Evolutionary conservation across 2,888 invertebrate genomes (phyloP).

Genomic region (Leptothorax acervorum): DNA sequence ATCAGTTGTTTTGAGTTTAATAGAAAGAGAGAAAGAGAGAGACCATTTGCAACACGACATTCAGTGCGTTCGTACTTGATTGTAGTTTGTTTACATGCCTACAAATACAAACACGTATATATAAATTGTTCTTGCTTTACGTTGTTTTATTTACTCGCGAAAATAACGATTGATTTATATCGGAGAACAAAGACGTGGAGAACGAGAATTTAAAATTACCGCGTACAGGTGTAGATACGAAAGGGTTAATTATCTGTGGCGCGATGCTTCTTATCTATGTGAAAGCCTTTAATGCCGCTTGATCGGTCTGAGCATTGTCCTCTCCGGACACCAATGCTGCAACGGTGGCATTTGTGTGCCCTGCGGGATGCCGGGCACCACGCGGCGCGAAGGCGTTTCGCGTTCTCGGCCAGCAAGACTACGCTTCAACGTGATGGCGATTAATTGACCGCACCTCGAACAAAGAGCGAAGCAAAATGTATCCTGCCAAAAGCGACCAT

Average conservation of each 20-base stretch:
- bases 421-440: slow-evolving; percentile 39
- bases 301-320: slow-evolving; percentile 26
- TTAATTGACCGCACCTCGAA: slow-evolving; percentile 55
- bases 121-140: not conserved
- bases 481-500: not conserved
- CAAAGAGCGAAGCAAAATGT: not conserved
- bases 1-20: slow-evolving; percentile 42
- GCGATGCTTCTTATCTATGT: slow-evolving; percentile 35
- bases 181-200: not conserved
- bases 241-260: slow-evolving; percentile 15
- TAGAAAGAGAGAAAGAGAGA: not conserved
- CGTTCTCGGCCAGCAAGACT: slow-evolving; percentile 12
- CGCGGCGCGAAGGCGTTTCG: slow-evolving; percentile 20
- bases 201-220: not conserved
- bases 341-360: slow-evolving; percentile 38
- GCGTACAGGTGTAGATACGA: not conserved
- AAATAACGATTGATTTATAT: slow-evolving; percentile 6
- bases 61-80: not conserved
- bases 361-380: slow-evolving; percentile 15
- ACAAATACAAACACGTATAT: not conserved
- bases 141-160: not conserved
- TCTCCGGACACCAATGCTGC: slow-evolving; percentile 12
- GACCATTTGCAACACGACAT: not conserved
- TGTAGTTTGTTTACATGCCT: slow-evolving; percentile 15
- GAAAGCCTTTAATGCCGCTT: slow-evolving; percentile 27